Conservation (phyloP, 1,140 invertebrate species). For the Eulimnadia texana region DNA sequence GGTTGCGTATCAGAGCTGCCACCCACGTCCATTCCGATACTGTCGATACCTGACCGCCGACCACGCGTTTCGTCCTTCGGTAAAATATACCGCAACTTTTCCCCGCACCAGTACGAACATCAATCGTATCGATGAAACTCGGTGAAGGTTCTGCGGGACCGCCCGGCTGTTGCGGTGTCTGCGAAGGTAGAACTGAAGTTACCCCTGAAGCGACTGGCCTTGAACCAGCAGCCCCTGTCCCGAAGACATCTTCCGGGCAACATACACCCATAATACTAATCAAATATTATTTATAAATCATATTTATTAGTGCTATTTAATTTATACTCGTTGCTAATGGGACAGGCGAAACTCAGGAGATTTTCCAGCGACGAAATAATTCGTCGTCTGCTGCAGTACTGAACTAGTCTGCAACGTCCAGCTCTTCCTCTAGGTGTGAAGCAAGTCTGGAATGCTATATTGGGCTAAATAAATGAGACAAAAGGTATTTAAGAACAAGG, state of each 20-base stretch:
- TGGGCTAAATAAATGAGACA: constrained; percentile 11
- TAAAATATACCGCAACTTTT: not conserved
- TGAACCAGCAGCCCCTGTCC: too few relatives aligned
- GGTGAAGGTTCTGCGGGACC: not conserved
- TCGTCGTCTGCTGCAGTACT: constrained; percentile 12
- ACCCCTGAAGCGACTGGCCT: too few relatives aligned
- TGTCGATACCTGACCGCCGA: not conserved
- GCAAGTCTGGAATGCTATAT: constrained; percentile 13
- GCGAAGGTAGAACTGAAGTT: not conserved
- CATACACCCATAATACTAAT: not conserved
- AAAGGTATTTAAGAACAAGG: not conserved
- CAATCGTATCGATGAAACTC: not conserved
- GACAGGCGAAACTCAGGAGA: constrained; percentile 14
- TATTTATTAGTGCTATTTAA: too few relatives aligned
- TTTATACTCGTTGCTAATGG: constrained; percentile 17
- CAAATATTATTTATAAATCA: too few relatives aligned
- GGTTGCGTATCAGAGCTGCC: not conserved
- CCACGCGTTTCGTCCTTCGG: not conserved
- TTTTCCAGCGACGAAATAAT: constrained; percentile 9
- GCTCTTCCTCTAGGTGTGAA: constrained; percentile 9
- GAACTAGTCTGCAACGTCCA: constrained; percentile 14
- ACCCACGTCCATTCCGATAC: not conserved
- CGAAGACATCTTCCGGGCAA: not conserved
- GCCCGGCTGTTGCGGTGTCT: not conserved
- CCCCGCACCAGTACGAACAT: not conserved